Conservation (phyloP, 2,113 vertebrate species). For the Pardalotus punctatus region DNA sequence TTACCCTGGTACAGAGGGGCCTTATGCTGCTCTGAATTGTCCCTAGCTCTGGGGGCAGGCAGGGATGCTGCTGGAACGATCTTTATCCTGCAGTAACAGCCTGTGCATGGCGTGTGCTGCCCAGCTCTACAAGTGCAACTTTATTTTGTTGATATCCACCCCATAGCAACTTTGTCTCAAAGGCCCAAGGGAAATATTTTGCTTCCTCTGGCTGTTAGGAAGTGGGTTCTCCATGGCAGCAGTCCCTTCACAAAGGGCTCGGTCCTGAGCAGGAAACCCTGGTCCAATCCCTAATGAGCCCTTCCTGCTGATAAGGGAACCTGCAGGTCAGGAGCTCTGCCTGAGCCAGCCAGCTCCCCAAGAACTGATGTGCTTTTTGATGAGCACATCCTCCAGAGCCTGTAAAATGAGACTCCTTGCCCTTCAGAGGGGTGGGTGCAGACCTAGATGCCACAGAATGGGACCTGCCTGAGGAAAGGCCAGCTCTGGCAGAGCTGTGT, state of each 20-base stretch:
- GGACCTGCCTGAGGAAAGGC: not conserved
- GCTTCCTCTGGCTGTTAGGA: constrained; percentile 68
- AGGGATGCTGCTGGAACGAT: not conserved
- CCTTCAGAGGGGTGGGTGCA: not conserved
- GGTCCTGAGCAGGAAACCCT: constrained; percentile 65
- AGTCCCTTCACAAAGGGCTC: constrained; percentile 21
- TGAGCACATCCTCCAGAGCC: not conserved
- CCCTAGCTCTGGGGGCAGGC: not conserved
- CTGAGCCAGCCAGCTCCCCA: constrained; percentile 25
- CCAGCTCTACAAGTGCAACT: not conserved
- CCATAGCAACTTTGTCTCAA: not conserved
- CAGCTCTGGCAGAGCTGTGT: not conserved
- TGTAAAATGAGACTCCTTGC: not conserved
- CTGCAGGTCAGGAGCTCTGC: constrained; percentile 8
- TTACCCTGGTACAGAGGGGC: not conserved
- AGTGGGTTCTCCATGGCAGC: constrained; percentile 53
- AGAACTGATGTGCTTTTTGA: constrained; percentile 1
- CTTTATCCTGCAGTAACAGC: not conserved
- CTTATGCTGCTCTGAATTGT: not conserved
- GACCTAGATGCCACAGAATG: not conserved
- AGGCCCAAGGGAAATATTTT: constrained; percentile 63
- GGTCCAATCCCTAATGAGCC: constrained; percentile 49
- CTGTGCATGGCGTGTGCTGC: not conserved
- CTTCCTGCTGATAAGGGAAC: constrained; percentile 64
- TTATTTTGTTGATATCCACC: not conserved